Percentiles rank a stretch among this genome's conserved stretches.
Evolutionary conservation across 1,140 invertebrate genomes (phyloP).

Genomic region (Dendrolimus punctatus): DNA sequence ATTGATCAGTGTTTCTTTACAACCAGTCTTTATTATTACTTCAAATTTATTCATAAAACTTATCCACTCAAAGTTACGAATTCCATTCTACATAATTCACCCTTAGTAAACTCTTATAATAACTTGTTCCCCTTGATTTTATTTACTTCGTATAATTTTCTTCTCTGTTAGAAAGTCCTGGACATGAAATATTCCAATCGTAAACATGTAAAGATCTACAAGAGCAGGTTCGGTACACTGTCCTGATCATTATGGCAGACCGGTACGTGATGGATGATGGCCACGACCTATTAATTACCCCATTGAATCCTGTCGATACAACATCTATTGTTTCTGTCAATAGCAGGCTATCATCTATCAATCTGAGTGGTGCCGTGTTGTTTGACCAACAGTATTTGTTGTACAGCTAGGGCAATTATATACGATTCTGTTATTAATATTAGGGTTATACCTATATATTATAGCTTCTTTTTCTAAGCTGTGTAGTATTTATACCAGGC

Average conservation of each 20-base stretch:
- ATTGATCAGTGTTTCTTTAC: too few relatives aligned
- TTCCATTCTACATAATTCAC: too few relatives aligned
- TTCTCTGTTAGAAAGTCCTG: too few relatives aligned
- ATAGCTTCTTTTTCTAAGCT: too few relatives aligned
- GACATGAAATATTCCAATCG: too few relatives aligned
- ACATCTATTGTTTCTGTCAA: slow-evolving; percentile 51
- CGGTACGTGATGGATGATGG: slow-evolving; percentile 44
- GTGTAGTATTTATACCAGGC: too few relatives aligned
- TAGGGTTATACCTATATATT: slow-evolving; percentile 2
- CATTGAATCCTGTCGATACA: slow-evolving; percentile 42
- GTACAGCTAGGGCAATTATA: slow-evolving; percentile 38
- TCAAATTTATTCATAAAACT: too few relatives aligned
- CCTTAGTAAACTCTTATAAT: too few relatives aligned
- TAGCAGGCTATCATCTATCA: slow-evolving; percentile 47
- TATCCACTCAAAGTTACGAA: too few relatives aligned
- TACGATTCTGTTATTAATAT: slow-evolving; percentile 21
- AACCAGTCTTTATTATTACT: too few relatives aligned
- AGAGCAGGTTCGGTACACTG: background rate
- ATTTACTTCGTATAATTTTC: too few relatives aligned
- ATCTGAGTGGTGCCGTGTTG: slow-evolving; percentile 48
- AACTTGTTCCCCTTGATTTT: too few relatives aligned
- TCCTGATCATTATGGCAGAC: slow-evolving; percentile 8
- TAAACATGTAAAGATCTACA: background rate
- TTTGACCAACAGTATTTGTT: slow-evolving; percentile 52
- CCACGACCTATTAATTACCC: slow-evolving; percentile 60